Percentiles rank a stretch among this genome's conserved stretches.
phyloP scores from a whole-genome alignment of 2,888 invertebrate genomes.

The Lacanobia wlatinum region DNA sequence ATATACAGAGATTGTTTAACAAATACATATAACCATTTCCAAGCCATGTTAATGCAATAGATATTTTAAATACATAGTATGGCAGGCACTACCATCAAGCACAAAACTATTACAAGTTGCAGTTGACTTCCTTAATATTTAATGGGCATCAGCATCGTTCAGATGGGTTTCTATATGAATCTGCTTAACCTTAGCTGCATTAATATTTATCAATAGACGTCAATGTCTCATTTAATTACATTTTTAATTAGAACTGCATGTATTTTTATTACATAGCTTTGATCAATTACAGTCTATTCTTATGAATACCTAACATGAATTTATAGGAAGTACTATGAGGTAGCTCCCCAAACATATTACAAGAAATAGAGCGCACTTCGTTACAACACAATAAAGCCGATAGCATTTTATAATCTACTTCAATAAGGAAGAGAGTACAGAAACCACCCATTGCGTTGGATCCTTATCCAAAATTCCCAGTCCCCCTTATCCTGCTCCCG shows the following conservation, averaged over 20 bases:
- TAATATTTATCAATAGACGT: constrained; percentile 15
- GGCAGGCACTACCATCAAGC: background rate
- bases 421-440: constrained; percentile 17
- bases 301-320: background rate
- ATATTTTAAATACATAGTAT: background rate
- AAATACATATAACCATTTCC: background rate
- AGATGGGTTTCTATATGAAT: constrained; percentile 1
- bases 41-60: background rate
- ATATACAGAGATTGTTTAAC: constrained; percentile 47
- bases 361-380: constrained; percentile 10
- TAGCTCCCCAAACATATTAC: background rate
- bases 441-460: constrained; percentile 84
- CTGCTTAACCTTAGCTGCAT: constrained; percentile 21
- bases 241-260: constrained; percentile 19
- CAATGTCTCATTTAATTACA: constrained; percentile 8
- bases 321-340: background rate
- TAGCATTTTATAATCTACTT: constrained; percentile 13
- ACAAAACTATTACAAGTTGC: no score
- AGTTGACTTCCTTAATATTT: background rate
- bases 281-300: background rate
- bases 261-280: constrained; percentile 5
- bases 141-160: constrained; percentile 19
- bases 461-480: constrained; percentile 81
- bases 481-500: constrained; percentile 80
- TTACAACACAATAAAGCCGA: constrained; percentile 5